A percentile compares a stretch with the other conserved stretches of the same genome.
Conservation (phyloP, 30 jellyfish, hydroid and myxozoan species). For the Aurelia aurita complex sp. Pacific region DNA sequence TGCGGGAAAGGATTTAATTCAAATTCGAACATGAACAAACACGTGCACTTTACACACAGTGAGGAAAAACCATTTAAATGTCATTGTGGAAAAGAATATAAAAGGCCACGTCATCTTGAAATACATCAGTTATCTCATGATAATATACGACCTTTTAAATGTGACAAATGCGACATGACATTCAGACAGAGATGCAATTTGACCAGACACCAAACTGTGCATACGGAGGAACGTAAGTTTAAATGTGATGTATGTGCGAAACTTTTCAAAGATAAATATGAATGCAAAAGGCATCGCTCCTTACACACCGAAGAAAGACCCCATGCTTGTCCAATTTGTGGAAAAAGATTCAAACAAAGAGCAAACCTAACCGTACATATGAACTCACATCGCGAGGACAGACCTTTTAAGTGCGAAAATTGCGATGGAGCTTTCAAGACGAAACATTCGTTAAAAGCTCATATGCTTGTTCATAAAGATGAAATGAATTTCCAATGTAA, state of each 20-base stretch:
- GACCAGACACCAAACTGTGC: not conserved
- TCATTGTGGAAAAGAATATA: not conserved
- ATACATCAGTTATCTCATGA: not conserved
- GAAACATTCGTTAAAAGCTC: not conserved
- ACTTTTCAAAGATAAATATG: not conserved
- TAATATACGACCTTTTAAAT: not conserved
- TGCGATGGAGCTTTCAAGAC: not conserved
- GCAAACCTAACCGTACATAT: not conserved
- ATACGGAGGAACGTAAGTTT: not conserved
- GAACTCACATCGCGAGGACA: not conserved
- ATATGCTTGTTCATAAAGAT: not conserved
- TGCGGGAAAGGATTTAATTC: not conserved
- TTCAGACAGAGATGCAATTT: not conserved
- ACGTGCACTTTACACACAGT: not conserved
- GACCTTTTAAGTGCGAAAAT: not conserved
- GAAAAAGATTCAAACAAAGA: not conserved
- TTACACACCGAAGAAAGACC: not conserved
- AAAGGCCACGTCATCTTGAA: not conserved
- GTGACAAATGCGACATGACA: not conserved
- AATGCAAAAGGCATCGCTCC: not conserved
- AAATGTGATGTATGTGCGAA: not conserved
- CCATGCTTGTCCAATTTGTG: not conserved
- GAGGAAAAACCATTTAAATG: not conserved
- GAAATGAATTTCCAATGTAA: not conserved
- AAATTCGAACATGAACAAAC: not conserved